Percentiles rank a stretch among this genome's conserved stretches.
phyloP scores from a whole-genome alignment of 2,797 vertebrate species.

The Alauda arvensis region DNA sequence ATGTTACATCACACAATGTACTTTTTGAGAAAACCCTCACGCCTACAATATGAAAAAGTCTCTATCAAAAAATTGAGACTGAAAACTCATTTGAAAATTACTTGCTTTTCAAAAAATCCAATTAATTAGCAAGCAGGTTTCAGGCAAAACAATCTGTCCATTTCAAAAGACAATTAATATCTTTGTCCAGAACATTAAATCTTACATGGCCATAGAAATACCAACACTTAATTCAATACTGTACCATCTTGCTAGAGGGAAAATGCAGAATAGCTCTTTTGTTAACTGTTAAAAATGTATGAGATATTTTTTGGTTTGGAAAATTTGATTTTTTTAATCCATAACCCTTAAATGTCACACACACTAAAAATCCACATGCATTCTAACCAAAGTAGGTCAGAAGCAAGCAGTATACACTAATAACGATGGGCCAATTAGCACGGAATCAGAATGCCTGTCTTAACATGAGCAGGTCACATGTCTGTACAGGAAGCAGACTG shows the following conservation, averaged over 20 bases:
- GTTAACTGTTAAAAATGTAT: slow-evolving; percentile 50
- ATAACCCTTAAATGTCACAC: slow-evolving; percentile 10
- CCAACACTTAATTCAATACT: slow-evolving; percentile 42
- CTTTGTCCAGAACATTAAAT: slow-evolving; percentile 34
- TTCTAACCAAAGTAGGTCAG: slow-evolving; percentile 50
- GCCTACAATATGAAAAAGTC: background rate
- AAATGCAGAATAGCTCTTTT: slow-evolving; percentile 31
- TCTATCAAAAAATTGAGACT: slow-evolving; percentile 1
- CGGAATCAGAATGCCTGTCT: slow-evolving; percentile 31
- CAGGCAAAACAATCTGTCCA: slow-evolving; percentile 55
- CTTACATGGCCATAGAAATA: slow-evolving; percentile 21
- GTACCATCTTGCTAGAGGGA: slow-evolving; percentile 26
- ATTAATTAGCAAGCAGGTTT: slow-evolving; percentile 58
- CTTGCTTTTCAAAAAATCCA: slow-evolving; percentile 44
- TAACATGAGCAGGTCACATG: background rate
- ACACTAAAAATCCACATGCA: slow-evolving; percentile 37
- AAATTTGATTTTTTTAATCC: slow-evolving; percentile 45
- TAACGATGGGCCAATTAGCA: slow-evolving; percentile 27
- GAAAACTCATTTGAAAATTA: slow-evolving; percentile 42
- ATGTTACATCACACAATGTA: background rate
- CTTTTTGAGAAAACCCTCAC: background rate
- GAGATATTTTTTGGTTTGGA: background rate
- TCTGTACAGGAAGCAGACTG: background rate
- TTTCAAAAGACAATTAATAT: slow-evolving; percentile 55
- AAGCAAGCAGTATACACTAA: slow-evolving; percentile 36